These are phyloP conservation scores for Sphaeridia pumilis DNA, from an alignment of 2,888 invertebrate genomes.

Conservation along the genomic window DNA sequence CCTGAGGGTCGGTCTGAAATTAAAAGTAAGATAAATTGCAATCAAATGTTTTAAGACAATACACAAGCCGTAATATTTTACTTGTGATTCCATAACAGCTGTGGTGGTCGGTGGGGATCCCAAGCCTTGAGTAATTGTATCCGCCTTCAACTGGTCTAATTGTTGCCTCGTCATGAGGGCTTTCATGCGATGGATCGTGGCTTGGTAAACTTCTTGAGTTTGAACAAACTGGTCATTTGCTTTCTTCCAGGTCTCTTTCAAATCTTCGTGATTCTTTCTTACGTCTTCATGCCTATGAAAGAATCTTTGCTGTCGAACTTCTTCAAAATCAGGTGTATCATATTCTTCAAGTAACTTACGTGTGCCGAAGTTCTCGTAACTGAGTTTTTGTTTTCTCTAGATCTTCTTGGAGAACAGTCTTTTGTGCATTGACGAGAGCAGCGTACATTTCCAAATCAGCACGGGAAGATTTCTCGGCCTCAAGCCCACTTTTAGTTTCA, in stretches of 20 bases:
- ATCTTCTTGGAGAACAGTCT: constrained; percentile 43
- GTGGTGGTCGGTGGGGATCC: no score
- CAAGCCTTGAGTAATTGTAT: no score
- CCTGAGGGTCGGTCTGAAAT: no score
- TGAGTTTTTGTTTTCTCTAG: constrained; percentile 39
- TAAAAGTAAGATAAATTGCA: no score
- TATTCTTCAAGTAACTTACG: no score
- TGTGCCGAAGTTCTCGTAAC: constrained; percentile 33
- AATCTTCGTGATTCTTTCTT: constrained; percentile 40
- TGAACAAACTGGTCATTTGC: constrained; percentile 45
- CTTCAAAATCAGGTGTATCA: no score
- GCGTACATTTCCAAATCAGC: constrained; percentile 46
- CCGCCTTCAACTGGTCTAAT: constrained; percentile 40
- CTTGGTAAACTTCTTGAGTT: constrained; percentile 42
- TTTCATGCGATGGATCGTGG: constrained; percentile 42
- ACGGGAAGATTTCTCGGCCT: constrained; percentile 42
- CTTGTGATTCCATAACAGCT: no score
- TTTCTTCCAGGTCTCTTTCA: constrained; percentile 44
- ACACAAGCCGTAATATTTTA: no score
- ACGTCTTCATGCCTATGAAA: constrained; percentile 40
- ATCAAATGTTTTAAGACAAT: no score
- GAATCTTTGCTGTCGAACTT: no score
- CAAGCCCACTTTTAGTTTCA: constrained; percentile 41
- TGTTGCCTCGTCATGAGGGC: constrained; percentile 42
- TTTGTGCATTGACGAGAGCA: constrained; percentile 44